Percentiles rank a stretch among this genome's conserved stretches.
These are phyloP conservation scores for Stenodema calcarata DNA, from an alignment of 2,888 invertebrate genomes.

Conservation along the genomic window DNA sequence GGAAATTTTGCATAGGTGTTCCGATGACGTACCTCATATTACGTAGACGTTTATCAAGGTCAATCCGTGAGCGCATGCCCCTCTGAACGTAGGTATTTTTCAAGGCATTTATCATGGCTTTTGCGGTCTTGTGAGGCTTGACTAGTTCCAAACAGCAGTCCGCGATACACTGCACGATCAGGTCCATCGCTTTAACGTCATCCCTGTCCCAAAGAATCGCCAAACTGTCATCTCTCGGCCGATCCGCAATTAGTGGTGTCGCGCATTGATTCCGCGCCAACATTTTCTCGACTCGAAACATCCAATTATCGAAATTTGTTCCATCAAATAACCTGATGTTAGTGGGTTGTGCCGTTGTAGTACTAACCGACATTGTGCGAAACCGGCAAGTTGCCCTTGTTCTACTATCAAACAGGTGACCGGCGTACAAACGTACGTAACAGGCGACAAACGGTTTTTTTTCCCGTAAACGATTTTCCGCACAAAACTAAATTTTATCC, in stretches of 20 bases:
- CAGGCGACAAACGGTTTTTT: neutral
- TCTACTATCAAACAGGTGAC: neutral
- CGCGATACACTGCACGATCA: slow-evolving; percentile 31
- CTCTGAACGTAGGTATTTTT: neutral
- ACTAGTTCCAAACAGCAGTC: slow-evolving; percentile 10
- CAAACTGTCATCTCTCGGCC: neutral
- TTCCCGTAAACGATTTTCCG: neutral
- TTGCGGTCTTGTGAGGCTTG: neutral
- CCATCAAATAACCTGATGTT: slow-evolving; percentile 26
- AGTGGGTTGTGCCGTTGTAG: neutral
- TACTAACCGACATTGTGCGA: neutral
- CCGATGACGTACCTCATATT: no score
- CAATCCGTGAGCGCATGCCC: neutral
- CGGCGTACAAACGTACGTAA: no score
- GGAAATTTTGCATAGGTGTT: no score
- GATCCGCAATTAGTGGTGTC: neutral
- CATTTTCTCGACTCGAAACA: slow-evolving; percentile 1
- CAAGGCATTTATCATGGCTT: neutral
- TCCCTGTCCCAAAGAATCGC: neutral
- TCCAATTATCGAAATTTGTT: neutral
- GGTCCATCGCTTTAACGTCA: slow-evolving; percentile 6
- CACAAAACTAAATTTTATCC: neutral
- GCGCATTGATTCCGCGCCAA: neutral
- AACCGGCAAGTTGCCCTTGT: neutral
- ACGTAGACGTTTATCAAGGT: neutral